Conservation (phyloP, 2,113 vertebrate species). For the Microtus richardsoni region DNA sequence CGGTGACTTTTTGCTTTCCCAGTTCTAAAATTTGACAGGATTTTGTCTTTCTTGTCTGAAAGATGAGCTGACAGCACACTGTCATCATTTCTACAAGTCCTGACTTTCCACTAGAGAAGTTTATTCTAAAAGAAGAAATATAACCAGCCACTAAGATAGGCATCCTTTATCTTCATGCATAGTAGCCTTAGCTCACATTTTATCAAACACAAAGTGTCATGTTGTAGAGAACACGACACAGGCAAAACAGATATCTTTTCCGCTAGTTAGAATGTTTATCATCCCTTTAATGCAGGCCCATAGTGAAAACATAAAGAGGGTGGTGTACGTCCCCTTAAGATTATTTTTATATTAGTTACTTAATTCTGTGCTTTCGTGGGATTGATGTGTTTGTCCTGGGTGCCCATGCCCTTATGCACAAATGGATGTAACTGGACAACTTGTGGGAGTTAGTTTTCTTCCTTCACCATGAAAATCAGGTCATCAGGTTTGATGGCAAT, state of each 20-base stretch:
- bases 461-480: neutral
- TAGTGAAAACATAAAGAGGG: neutral
- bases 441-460: neutral
- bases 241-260: fast-evolving
- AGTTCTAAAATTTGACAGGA: slow-evolving; percentile 66
- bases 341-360: neutral
- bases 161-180: neutral
- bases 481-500: neutral
- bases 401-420: neutral
- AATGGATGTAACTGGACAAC: neutral
- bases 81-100: neutral
- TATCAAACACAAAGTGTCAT: neutral
- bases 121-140: neutral
- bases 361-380: no score
- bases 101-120: neutral
- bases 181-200: neutral
- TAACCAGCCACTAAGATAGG: neutral
- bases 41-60: neutral
- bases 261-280: no score
- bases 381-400: neutral
- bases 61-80: neutral
- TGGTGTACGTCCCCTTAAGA: no score
- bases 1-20: neutral
- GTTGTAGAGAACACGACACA: neutral
- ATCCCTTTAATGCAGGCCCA: neutral